Conservation (phyloP, 2,113 vertebrate genomes). For the Falco punctatus region DNA sequence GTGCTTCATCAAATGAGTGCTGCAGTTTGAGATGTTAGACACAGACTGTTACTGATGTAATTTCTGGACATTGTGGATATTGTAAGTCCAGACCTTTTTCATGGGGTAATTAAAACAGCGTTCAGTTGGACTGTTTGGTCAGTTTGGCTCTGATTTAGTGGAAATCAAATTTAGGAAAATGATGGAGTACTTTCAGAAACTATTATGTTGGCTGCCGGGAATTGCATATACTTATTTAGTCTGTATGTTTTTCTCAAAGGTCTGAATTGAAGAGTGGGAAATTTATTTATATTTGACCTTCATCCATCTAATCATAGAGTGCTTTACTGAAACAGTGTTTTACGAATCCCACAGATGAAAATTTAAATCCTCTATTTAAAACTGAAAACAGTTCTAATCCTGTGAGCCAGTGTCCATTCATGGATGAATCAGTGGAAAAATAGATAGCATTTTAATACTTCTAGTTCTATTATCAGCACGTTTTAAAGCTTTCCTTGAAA, state of each 20-base stretch:
- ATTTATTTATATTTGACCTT: not conserved
- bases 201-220: not conserved
- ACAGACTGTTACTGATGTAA: not conserved
- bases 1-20: not conserved
- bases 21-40: not conserved
- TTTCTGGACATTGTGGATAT: not conserved
- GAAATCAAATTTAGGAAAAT: conserved; percentile 16
- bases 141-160: conserved; percentile 6
- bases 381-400: not conserved
- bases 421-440: not conserved
- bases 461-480: not conserved
- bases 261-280: not conserved
- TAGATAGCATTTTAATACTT: not conserved
- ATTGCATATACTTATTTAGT: not conserved
- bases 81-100: not conserved
- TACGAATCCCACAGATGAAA: not conserved
- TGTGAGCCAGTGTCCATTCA: not conserved
- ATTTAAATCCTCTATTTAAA: not conserved
- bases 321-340: not conserved
- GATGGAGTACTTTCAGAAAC: not conserved
- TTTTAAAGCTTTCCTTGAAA: not conserved
- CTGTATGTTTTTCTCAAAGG: not conserved
- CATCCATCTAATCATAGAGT: not conserved
- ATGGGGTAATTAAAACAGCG: not conserved
- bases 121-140: not conserved